phyloP scores from a whole-genome alignment of 2,113 vertebrate genomes.

The Nothobranchius kuhntae region DNA sequence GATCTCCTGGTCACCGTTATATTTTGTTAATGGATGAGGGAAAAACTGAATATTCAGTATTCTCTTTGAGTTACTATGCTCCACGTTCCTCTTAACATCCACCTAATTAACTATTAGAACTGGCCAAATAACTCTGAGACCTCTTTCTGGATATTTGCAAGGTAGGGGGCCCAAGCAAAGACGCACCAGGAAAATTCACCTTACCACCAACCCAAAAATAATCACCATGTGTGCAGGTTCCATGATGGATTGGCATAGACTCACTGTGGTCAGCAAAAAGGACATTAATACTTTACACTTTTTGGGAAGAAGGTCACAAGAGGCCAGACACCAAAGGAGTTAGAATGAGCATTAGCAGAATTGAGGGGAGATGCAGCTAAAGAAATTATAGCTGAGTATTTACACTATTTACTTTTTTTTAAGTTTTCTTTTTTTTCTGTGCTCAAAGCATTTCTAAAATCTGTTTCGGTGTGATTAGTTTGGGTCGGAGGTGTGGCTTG shows the following conservation, averaged over 20 bases:
- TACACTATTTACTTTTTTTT: no score
- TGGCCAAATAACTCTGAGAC: conserved; percentile 75
- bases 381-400: no score
- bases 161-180: conserved; percentile 52
- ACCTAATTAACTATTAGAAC: conserved; percentile 77
- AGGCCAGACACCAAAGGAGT: not conserved
- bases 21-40: conserved; percentile 36
- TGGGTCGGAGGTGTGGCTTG: no score
- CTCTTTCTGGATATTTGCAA: conserved; percentile 69
- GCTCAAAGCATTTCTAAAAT: no score
- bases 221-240: conserved; percentile 54
- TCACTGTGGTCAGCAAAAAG: conserved; percentile 36
- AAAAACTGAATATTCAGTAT: conserved; percentile 73
- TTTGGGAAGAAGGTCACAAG: conserved; percentile 20
- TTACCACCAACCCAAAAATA: conserved; percentile 23
- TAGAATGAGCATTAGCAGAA: conserved; percentile 30
- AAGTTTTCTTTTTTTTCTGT: no score
- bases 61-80: conserved; percentile 69
- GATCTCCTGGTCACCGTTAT: conserved; percentile 8
- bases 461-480: no score
- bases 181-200: conserved; percentile 59
- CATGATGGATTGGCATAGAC: conserved; percentile 26
- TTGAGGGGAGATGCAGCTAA: not conserved
- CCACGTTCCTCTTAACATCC: conserved; percentile 78
- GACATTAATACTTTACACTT: conserved; percentile 53